Evolutionary conservation across 2,888 invertebrate species (phyloP).

Genomic region (Cephus rjabovi): DNA sequence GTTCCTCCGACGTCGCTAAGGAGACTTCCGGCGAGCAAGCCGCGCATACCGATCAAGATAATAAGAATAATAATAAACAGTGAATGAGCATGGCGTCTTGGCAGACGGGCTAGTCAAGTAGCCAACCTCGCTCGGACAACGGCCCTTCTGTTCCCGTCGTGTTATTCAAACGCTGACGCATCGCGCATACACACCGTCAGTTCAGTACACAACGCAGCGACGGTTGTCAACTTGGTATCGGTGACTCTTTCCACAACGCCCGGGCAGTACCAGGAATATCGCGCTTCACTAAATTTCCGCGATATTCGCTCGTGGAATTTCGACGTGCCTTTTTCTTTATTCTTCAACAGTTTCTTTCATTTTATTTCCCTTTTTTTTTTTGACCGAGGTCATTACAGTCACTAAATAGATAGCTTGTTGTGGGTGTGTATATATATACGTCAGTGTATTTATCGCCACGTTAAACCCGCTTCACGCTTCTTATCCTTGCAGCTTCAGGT

Average conservation of each 20-base stretch:
- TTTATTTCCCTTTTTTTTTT: background rate
- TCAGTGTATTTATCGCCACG: background rate
- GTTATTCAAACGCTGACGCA: conserved; percentile 34
- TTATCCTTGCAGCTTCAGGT: background rate
- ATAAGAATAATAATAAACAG: background rate
- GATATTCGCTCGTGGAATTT: background rate
- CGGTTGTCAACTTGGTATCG: background rate
- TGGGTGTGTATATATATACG: too few relatives aligned
- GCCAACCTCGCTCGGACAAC: conserved; percentile 4
- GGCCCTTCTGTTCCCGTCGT: background rate
- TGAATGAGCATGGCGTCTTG: background rate
- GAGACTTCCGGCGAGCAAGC: conserved; percentile 26
- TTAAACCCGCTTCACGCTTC: background rate
- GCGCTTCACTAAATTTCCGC: background rate
- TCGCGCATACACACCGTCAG: conserved; percentile 24
- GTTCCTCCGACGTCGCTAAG: conserved; percentile 6
- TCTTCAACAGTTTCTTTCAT: background rate
- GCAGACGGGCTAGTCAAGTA: background rate
- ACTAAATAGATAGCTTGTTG: background rate
- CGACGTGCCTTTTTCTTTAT: background rate
- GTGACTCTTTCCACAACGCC: background rate
- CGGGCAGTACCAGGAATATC: background rate
- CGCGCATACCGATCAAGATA: conserved; percentile 25
- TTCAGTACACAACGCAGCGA: background rate
- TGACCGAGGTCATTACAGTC: background rate